Evolutionary conservation across 2,888 invertebrate genomes (phyloP).

Genomic region (Acronicta aceris): DNA sequence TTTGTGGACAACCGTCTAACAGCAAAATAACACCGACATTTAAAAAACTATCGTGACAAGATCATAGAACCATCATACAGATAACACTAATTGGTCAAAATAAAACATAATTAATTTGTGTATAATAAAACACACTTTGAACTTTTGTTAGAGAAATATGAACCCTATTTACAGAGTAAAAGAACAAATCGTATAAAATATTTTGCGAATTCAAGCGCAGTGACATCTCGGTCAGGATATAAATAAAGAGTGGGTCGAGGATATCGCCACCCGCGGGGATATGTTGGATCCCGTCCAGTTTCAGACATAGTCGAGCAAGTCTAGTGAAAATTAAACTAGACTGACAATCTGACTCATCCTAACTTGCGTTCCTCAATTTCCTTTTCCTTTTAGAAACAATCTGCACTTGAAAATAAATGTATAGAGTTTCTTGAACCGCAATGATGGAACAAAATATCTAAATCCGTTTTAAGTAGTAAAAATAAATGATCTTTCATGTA

Average conservation of each 20-base stretch:
- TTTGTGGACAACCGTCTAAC: slow-evolving; percentile 37
- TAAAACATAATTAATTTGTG: slow-evolving; percentile 22
- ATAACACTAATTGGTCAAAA: slow-evolving; percentile 48
- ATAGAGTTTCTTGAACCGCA: slow-evolving; percentile 24
- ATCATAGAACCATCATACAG: slow-evolving; percentile 43
- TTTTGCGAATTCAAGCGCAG: slow-evolving; percentile 39
- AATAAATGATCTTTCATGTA: slow-evolving; percentile 7
- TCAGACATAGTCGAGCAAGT: slow-evolving; percentile 27
- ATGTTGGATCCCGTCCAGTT: slow-evolving; percentile 66
- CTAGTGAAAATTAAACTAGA: slow-evolving; percentile 37
- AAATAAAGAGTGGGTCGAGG: slow-evolving; percentile 61
- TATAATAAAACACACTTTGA: slow-evolving; percentile 13
- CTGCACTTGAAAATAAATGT: slow-evolving; percentile 25
- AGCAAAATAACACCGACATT: slow-evolving; percentile 23
- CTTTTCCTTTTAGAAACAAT: slow-evolving; percentile 26
- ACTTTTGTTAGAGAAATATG: slow-evolving; percentile 19
- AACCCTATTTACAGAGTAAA: slow-evolving; percentile 23
- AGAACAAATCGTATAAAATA: slow-evolving; percentile 30
- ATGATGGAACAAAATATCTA: slow-evolving; percentile 12
- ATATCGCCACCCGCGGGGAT: slow-evolving; percentile 51
- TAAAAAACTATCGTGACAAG: slow-evolving; percentile 38
- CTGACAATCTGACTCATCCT: slow-evolving; percentile 35
- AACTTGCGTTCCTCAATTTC: slow-evolving; percentile 30
- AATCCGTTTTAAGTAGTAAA: slow-evolving; percentile 2
- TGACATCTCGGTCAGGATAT: slow-evolving; percentile 58